Base-by-base conservation (phyloP, 2,888 invertebrate species). In the Drosophila nr. perissopoda region DNA sequence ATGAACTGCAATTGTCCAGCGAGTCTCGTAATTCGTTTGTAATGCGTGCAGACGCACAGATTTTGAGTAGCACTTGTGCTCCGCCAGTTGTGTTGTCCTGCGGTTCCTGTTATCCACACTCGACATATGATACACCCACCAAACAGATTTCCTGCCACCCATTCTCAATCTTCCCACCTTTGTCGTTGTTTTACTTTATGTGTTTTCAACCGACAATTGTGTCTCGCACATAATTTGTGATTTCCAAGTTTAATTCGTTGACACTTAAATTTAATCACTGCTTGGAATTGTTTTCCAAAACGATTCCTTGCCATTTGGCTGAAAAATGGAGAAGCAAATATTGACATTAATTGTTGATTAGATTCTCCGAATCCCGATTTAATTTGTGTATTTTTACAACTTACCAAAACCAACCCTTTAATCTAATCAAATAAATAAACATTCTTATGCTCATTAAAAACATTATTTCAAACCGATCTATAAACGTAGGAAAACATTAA, bases 1-100 rank as follows among this genome's bases (percentile, higher is more conserved):
- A 90, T 91, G 89, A 90, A 90, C 86, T 91, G 88, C 89, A 90
- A 89, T 91, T 90, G 90, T 84, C 84, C 86, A 88, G 83, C 78
- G 87, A 84, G 79, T 77, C 77, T 81, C 88, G 87, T 88, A 88
- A 87, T 86, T 90, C 84, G 86, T 84, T 69, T 88, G 90, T 89
- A 90, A 88, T 88, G 89, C 87, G 83, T 90, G 83, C 87, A 82
- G 82, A 88, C 89, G 89, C 89, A 88, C 89, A 88, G 86, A 87
- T 89, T 89, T 87, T 87, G 89, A 88, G 89, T 76, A 81, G 71
- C 82, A 73, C 70, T 78, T 68, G 77, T 69, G 62, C 54, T 36
- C 38, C 46, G 16, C 33, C 68, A 61, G 51, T 49, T 54, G 27
- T 34, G 49, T 29, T 57, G 69, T 76, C 60, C 46, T 60, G 63